These are phyloP conservation scores for Picus viridis DNA, from an alignment of 2,797 vertebrate species.

Conservation along the genomic window DNA sequence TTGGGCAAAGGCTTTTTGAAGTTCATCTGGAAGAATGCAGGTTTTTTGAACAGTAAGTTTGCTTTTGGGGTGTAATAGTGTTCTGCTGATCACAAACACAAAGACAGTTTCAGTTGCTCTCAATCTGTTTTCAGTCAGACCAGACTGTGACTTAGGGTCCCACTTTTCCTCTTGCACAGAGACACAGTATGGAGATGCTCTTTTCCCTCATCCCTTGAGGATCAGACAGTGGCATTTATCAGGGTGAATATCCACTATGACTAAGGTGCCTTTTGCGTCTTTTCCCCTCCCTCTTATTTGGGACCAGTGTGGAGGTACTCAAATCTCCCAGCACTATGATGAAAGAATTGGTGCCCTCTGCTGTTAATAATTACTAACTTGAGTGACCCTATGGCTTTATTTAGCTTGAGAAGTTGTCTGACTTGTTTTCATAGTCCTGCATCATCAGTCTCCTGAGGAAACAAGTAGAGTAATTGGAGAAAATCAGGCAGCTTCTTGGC, in stretches of 20 bases:
- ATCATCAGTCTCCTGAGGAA: background rate
- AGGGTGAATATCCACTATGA: rapidly evolving
- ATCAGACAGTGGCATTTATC: rapidly evolving
- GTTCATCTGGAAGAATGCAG: background rate
- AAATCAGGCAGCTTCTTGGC: background rate
- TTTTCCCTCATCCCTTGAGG: background rate
- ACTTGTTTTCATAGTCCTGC: background rate
- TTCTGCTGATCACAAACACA: background rate
- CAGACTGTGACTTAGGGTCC: background rate
- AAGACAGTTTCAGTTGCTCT: background rate
- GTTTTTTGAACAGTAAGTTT: background rate
- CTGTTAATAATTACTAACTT: background rate
- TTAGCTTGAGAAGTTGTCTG: background rate
- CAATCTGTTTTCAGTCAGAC: background rate
- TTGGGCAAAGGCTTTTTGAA: background rate
- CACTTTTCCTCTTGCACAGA: background rate
- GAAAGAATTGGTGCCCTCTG: constrained; percentile 16
- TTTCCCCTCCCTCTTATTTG: background rate
- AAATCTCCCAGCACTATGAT: rapidly evolving
- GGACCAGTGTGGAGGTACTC: background rate
- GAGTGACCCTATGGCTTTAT: background rate
- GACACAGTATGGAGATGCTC: rapidly evolving
- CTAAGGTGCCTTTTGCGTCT: rapidly evolving
- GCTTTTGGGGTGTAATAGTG: background rate
- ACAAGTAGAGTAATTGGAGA: background rate